Conservation (phyloP, 2,888 invertebrate genomes). For the Cremastinae sp. region DNA sequence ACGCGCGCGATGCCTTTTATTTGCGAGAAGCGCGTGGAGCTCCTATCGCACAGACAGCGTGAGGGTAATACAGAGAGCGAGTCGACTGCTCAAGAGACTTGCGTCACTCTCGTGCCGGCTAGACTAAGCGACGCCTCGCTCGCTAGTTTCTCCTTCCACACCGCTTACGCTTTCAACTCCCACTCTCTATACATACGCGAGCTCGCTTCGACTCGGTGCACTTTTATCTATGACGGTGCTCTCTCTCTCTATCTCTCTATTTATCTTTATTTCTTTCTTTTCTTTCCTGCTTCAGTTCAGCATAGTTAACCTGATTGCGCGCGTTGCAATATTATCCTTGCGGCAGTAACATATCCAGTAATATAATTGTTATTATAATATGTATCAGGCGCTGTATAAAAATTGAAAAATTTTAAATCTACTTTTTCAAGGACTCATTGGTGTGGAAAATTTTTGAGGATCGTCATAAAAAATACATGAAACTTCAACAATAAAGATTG, state of each 20-base stretch:
- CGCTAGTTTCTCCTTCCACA: conserved; percentile 59
- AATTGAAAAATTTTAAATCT: no score
- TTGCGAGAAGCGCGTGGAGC: conserved; percentile 52
- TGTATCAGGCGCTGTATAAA: no score
- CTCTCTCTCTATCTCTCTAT: conserved; percentile 5
- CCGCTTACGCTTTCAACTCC: conserved; percentile 6
- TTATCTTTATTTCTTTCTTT: no score
- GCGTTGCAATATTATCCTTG: conserved; percentile 14
- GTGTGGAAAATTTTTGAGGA: no score
- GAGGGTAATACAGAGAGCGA: conserved; percentile 39
- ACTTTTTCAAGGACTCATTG: no score
- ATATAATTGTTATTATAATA: conserved; percentile 25
- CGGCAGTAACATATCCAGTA: no score
- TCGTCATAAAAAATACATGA: no score
- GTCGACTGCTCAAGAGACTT: conserved; percentile 64
- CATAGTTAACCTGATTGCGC: conserved; percentile 25
- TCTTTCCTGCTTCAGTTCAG: background rate
- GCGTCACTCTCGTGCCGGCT: conserved; percentile 70
- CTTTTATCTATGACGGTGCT: conserved; percentile 61
- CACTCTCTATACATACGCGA: background rate
- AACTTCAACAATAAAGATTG: no score
- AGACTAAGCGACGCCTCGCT: conserved; percentile 76
- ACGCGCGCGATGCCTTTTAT: conserved; percentile 59
- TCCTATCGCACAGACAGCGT: conserved; percentile 42
- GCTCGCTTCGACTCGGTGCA: conserved; percentile 35